Evolutionary conservation across 2,113 vertebrate species (phyloP).

Genomic region (Salvelinus alpinus): DNA sequence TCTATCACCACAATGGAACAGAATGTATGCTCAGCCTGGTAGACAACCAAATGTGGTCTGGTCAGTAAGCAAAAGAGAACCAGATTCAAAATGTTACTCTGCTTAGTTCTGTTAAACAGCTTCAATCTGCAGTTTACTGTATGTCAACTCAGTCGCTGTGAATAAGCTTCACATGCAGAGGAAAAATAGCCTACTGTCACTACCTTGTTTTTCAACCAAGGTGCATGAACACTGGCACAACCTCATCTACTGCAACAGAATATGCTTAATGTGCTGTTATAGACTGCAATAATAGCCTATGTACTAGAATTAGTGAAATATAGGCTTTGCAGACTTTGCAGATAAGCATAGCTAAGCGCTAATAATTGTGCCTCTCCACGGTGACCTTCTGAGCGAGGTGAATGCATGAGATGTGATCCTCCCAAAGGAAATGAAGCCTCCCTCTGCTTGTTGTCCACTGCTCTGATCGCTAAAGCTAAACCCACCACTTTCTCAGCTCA

Average conservation of each 20-base stretch:
- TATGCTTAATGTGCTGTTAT: too few relatives aligned
- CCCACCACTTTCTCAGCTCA: not conserved
- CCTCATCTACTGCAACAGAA: too few relatives aligned
- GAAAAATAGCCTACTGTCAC: too few relatives aligned
- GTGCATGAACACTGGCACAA: too few relatives aligned
- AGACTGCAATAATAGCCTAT: too few relatives aligned
- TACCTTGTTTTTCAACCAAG: too few relatives aligned
- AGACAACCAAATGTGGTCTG: not conserved
- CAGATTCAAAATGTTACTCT: not conserved
- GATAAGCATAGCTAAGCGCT: not conserved
- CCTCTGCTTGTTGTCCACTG: not conserved
- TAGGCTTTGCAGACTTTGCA: not conserved
- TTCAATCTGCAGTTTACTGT: not conserved
- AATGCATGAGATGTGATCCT: not conserved
- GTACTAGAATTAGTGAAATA: too few relatives aligned
- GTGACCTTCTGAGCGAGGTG: slow-evolving; percentile 25
- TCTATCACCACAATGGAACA: too few relatives aligned
- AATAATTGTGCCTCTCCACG: not conserved
- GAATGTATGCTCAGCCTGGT: not conserved
- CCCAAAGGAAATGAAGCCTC: not conserved
- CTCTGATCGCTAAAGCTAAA: not conserved
- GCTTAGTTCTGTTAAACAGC: not conserved
- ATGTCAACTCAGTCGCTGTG: not conserved
- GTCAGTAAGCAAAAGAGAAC: not conserved
- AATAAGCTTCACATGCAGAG: not conserved